phyloP scores from a whole-genome alignment of 2,113 vertebrate species.

The Dromiciops gliroides region DNA sequence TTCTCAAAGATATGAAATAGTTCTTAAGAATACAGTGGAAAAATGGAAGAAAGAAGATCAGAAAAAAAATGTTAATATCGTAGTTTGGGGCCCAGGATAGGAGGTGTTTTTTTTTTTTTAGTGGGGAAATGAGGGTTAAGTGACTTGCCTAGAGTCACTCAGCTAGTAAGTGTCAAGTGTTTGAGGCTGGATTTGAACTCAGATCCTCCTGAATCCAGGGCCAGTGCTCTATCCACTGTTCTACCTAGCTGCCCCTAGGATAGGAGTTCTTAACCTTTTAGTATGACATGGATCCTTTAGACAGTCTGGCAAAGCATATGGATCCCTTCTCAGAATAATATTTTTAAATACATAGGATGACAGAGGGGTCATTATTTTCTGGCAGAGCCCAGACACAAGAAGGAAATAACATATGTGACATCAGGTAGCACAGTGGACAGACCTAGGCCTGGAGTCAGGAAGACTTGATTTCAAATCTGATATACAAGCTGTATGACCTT shows the following conservation, averaged over 20 bases:
- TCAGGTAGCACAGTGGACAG: too few species aligned
- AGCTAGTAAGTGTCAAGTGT: too few species aligned
- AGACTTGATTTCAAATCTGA: too few species aligned
- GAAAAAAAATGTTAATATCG: neutral
- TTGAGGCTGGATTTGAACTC: too few species aligned
- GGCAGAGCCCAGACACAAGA: neutral
- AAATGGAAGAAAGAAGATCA: neutral
- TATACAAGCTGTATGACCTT: neutral
- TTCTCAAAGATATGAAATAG: neutral
- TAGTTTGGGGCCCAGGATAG: neutral
- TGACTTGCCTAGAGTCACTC: too few species aligned
- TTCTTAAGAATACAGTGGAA: neutral
- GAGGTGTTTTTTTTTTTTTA: too few species aligned
- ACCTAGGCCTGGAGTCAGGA: too few species aligned
- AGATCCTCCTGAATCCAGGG: too few species aligned
- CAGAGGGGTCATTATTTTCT: neutral
- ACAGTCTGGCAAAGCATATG: neutral
- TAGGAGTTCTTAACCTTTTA: neutral
- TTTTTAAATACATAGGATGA: neutral
- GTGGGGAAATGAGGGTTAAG: too few species aligned
- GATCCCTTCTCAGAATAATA: neutral
- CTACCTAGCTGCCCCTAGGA: too few species aligned
- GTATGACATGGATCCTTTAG: neutral
- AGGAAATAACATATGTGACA: neutral
- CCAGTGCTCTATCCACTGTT: too few species aligned